Evolutionary conservation across 1,140 invertebrate species (phyloP), one percentile per base, ranked within the genome.

Genomic region (Drosophila hydei): DNA sequence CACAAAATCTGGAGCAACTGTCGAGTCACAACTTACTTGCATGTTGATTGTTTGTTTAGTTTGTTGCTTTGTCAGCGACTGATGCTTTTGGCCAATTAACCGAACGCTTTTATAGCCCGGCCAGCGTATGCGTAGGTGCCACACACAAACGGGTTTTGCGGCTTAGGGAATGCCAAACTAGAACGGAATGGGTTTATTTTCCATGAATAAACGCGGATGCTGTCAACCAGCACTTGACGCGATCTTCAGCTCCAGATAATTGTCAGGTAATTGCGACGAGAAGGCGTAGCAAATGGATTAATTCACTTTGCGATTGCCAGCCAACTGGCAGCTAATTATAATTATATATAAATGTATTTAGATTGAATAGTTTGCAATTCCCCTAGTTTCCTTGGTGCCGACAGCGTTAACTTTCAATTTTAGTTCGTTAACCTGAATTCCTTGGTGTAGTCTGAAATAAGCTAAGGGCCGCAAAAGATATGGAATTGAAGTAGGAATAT

Each of bases 211-310:
- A 73, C 16, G 71, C 71, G 71, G 71, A 73, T 73, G 58, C 58
- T 69, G 61, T 58, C 61, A 50, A 19, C 30, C 18, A 25, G 33
- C 18, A 51, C 36, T 58, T 27, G 61, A 42, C 50, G 30, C 54
- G 61, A 69, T 69, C 59, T 63, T 38, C 30, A 19, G 45, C n/a
- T 43, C 9, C 16, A 19, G 19, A 50, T 48, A 36, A 69, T 55
- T 69, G 50, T 38, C 21, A 8, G 33, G n/a, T 47, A 55, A 50
- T 71, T 71, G 61, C 9, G 25, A 4, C 14, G 23, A 9, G 60
- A 12, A 25, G 43, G 52, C 68, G 68, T 64, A 50, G 45, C 68
- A 42, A 71, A 64, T 71, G 68, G 68, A 71, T 71, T 71, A 71
- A 43, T 60, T 56, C 36, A n/a, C n/a, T n/a, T n/a, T 3, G 30